Base-by-base conservation (phyloP, 2,888 invertebrate species). In the Meteorus cinctellus region DNA sequence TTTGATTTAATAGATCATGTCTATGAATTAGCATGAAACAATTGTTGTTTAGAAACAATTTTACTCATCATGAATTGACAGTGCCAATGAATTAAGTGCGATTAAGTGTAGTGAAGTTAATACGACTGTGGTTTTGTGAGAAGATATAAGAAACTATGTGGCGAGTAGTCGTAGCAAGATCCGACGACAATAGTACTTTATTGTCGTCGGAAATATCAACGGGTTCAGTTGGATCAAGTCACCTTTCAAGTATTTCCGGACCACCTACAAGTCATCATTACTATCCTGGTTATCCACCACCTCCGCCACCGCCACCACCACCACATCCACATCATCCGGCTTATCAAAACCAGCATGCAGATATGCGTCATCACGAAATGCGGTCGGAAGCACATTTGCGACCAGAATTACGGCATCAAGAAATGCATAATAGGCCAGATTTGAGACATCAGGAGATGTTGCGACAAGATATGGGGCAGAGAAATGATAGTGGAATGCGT, bases 111-210 rank as follows among this genome's bases (percentile, higher is more conserved):
- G 27, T 36, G 70, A n/a, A 19, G n/a, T 31, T 62, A 31, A 62
- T 29, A 29, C 14, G 14, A 14, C 6, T 29, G 12, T 12, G 6
- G 59, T 27, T 12, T 41, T 48, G 41, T 51, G 51, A 41, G 14
- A 63, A 51, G 51, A 48, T 68, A 55, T 31, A 16, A 72, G 5
- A 29, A 24, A 31, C 34, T 74, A 89, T 89, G 89, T 89, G 89
- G 89, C 85, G 89, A 36, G 89, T 89, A 0, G 89, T 89, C 1
- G 88, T 89, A 5, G 88, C 89, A 1, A 81, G 88, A 41, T 86
- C 88, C n/a, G 89, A 89, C 74, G 89, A 89, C 72, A 89, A 88
- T 84, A 87, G 88, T 66, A 86, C 86, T 0, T 69, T 89, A 36
- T 77, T 89, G 67, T 89, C 89, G 12, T 89, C 89, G 65, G 89